phyloP scores from a whole-genome alignment of 2,888 invertebrate species.

The Erebia palarica region DNA sequence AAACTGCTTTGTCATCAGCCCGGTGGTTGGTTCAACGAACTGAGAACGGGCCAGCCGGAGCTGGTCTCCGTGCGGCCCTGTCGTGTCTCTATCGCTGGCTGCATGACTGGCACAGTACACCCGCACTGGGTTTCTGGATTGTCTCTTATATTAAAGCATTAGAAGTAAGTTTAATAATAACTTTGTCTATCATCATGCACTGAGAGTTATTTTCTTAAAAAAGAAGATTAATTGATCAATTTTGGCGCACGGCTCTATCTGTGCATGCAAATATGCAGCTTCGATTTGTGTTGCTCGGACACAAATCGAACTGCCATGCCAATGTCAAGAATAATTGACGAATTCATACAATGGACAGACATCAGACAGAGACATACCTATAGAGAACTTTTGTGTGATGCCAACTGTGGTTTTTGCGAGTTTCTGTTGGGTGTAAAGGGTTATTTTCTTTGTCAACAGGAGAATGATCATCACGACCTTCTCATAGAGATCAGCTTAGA shows the following conservation, averaged over 20 bases:
- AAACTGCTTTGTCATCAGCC: slow-evolving; percentile 56
- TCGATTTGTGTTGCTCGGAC: too few relatives aligned
- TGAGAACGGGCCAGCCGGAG: slow-evolving; percentile 68
- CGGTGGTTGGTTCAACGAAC: slow-evolving; percentile 70
- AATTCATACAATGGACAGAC: too few relatives aligned
- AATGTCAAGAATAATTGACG: too few relatives aligned
- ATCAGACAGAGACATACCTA: not conserved
- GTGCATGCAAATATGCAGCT: too few relatives aligned
- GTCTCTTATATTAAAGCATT: slow-evolving; percentile 85
- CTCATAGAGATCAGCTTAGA: slow-evolving; percentile 84
- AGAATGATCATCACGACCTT: slow-evolving; percentile 79
- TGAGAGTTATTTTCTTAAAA: too few relatives aligned
- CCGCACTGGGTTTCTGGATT: slow-evolving; percentile 85
- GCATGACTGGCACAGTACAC: slow-evolving; percentile 83
- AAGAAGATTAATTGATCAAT: too few relatives aligned
- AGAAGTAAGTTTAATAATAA: slow-evolving; percentile 59
- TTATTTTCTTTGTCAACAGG: slow-evolving; percentile 51
- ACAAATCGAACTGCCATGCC: too few relatives aligned
- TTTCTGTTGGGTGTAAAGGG: not conserved
- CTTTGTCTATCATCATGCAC: too few relatives aligned
- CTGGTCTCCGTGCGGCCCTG: slow-evolving; percentile 84
- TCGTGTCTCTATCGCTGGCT: slow-evolving; percentile 87
- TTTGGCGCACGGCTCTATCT: too few relatives aligned
- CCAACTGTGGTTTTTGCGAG: not conserved
- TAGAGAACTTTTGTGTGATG: not conserved